Evolutionary conservation across 2,113 vertebrate genomes (phyloP), one percentile per base, ranked within the genome.

Genomic region (Pollimyrus isidori): DNA sequence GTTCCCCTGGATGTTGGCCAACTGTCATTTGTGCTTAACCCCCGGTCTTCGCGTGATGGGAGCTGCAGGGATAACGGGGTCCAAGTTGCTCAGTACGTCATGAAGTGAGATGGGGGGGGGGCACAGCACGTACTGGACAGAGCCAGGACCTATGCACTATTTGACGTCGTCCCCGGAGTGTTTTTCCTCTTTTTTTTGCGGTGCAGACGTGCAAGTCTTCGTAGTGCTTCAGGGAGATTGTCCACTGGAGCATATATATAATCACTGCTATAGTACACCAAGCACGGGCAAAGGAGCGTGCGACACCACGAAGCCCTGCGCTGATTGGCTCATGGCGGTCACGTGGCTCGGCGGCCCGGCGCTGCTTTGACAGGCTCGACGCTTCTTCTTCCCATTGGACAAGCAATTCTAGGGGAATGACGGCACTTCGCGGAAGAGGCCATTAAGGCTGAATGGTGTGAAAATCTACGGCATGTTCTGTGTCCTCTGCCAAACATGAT

Each of bases 1-100:
- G 53, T 69, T 89, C 87, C 90, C 89, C 52, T 45, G 73, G 35
- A 88, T 87, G 89, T 88, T 26, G 17, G 86, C 90, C 90, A 90
- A 89, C 91, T 92, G 92, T 91, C 90, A 6, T 65, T 83, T 52
- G 88, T 58, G 30, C 88, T 89, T 90, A 88, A 91, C 91, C 90
- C 90, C 76, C n/a, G 50, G n/a, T 87, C 26, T 90, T 65, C 45
- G 90, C 49, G 23, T 52, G 85, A 10, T 26, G 52, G 23, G 11
- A 5, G 13, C 42, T 30, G 82, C 39, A 23, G 17, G 80, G 26
- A 26, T 11, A 11, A 45, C 26, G 30, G 17, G 19, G 45, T 48
- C 35, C 80, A 39, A 48, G 21, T 42, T 48, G 80, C 80, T 48
- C 42, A 23, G 2, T 23, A 17, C 49, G 48, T 80, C 19, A 26